Conservation (phyloP, 2,113 vertebrate genomes). For the Lepisosteus osseus region DNA sequence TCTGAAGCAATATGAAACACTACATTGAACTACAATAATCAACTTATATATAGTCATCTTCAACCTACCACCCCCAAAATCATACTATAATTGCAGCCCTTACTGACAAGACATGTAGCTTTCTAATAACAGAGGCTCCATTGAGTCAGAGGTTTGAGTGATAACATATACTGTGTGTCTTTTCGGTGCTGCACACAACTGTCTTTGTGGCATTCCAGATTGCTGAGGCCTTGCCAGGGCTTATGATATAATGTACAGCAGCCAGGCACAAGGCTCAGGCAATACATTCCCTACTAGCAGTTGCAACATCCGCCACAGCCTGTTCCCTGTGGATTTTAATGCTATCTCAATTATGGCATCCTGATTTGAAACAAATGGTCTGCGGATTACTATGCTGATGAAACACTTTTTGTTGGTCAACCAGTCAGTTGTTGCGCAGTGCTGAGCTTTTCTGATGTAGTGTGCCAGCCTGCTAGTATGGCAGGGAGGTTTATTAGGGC, state of each 20-base stretch:
- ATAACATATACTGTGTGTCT: background rate
- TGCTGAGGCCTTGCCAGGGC: background rate
- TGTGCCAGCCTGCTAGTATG: too few relatives aligned
- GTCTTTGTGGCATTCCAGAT: background rate
- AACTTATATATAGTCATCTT: background rate
- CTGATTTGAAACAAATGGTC: background rate
- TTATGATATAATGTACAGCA: background rate
- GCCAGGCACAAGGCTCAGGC: background rate
- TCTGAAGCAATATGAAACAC: too few relatives aligned
- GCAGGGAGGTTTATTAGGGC: too few relatives aligned
- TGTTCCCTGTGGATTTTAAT: background rate
- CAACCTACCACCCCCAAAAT: background rate
- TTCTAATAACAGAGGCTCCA: background rate
- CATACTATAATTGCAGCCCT: background rate
- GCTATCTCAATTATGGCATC: background rate
- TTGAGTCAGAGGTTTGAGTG: background rate
- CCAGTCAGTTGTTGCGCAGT: too few relatives aligned
- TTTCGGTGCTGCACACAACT: background rate
- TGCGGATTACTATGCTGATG: background rate
- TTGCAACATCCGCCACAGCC: background rate
- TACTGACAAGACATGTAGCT: background rate
- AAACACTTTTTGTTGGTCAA: too few relatives aligned
- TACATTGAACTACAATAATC: background rate
- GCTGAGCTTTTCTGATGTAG: too few relatives aligned
- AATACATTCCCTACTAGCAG: background rate